Evolutionary conservation across 2,888 invertebrate species (phyloP).

Genomic region (Diarsia brunnea): DNA sequence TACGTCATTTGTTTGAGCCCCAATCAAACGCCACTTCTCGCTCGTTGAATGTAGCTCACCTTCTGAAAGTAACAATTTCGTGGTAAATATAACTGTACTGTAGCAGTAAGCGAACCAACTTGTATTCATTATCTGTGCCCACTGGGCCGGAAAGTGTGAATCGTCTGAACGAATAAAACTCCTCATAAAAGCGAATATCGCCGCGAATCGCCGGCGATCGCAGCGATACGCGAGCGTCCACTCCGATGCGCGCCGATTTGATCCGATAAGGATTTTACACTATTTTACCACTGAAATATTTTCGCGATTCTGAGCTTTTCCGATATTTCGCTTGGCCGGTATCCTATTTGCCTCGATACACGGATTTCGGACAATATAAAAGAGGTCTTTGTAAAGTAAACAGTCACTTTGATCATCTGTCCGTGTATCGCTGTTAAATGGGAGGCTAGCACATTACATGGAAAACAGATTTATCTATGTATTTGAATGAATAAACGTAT

Average conservation of each 20-base stretch:
- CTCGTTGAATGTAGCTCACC: not conserved
- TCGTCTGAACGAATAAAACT: slow-evolving; percentile 67
- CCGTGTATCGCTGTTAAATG: slow-evolving; percentile 1
- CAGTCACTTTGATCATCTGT: slow-evolving; percentile 12
- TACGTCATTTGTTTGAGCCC: not conserved
- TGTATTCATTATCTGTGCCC: slow-evolving; percentile 66
- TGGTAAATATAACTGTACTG: slow-evolving; percentile 8
- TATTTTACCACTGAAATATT: slow-evolving; percentile 66
- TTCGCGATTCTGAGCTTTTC: slow-evolving; percentile 58
- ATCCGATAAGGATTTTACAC: slow-evolving; percentile 73
- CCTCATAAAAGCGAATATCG: slow-evolving; percentile 67
- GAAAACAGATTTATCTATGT: not conserved
- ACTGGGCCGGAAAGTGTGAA: slow-evolving; percentile 64
- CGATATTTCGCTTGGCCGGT: slow-evolving; percentile 59
- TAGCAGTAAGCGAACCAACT: slow-evolving; percentile 53
- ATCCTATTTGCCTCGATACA: slow-evolving; percentile 52
- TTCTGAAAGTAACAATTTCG: not conserved
- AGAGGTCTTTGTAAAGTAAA: slow-evolving; percentile 44
- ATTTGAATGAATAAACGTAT: not conserved
- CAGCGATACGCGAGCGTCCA: slow-evolving; percentile 49
- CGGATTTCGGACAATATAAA: slow-evolving; percentile 45
- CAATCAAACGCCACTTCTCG: not conserved
- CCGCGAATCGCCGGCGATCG: slow-evolving; percentile 62
- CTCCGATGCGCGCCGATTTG: slow-evolving; percentile 65
- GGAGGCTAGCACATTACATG: not conserved